Evolutionary conservation across 1,140 invertebrate genomes (phyloP).

Genomic region (Drosophila lini): DNA sequence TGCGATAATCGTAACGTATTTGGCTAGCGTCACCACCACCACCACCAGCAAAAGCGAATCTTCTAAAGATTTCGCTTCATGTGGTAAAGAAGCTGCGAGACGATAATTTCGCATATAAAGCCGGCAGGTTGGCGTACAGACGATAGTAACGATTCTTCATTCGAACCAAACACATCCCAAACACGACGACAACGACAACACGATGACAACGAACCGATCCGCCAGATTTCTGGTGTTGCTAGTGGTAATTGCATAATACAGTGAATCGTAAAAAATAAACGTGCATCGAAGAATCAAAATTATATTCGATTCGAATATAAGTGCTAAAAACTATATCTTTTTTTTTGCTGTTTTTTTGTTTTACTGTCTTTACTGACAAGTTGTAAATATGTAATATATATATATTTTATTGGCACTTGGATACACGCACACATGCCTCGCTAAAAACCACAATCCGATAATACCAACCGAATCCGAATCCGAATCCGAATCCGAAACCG

Average conservation of each 20-base stretch:
- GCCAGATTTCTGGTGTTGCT: conserved; percentile 68
- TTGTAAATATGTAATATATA: conserved; percentile 37
- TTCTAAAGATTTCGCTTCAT: conserved; percentile 28
- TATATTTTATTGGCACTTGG: conserved; percentile 68
- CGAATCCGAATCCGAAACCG: conserved; percentile 22
- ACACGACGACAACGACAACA: conserved; percentile 56
- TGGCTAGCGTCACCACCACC: conserved; percentile 48
- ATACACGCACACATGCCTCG: conserved; percentile 59
- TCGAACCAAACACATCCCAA: conserved; percentile 66
- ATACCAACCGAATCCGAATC: conserved; percentile 10
- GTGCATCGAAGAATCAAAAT: conserved; percentile 7
- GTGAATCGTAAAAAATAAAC: conserved; percentile 6
- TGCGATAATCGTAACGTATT: conserved; percentile 66
- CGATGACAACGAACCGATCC: conserved; percentile 75
- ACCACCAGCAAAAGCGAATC: not conserved
- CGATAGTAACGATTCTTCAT: conserved; percentile 74
- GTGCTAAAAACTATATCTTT: not conserved
- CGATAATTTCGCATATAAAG: conserved; percentile 57
- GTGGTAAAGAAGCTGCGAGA: conserved; percentile 9
- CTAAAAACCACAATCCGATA: conserved; percentile 31
- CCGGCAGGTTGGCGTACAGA: not conserved
- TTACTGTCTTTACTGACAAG: conserved; percentile 58
- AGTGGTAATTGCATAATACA: conserved; percentile 66
- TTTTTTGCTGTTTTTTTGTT: conserved; percentile 19
- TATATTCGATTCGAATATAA: conserved; percentile 1